Evolutionary conservation across 2,113 vertebrate genomes (phyloP), one percentile per base, ranked within the genome.

Genomic region (Hyperoodon ampullatus): DNA sequence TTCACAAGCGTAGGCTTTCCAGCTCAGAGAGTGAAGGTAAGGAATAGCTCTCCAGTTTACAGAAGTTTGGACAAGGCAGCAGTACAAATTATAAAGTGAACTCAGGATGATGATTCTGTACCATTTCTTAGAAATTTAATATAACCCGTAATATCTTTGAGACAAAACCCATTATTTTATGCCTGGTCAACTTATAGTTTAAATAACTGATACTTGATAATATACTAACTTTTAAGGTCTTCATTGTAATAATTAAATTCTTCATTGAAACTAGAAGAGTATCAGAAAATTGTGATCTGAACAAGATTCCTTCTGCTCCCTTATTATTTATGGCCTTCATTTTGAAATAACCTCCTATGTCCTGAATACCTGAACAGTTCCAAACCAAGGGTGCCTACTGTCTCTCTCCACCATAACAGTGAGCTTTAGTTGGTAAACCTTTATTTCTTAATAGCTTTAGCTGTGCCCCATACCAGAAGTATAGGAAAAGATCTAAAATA

Each of bases 1-100:
- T 98, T 58, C 99, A 99, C 24, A 99, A 99, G 33, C 99, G 99
- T 82, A 98, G 98, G 58, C 99, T 99, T 15, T 99, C 99, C 95
- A 99, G 99, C 89, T 99, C 99, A 42, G 99, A 99, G 75, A 99
- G 99, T 35, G 99, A 99, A 97, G 99, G 99, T 99, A 97, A 98
- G 96, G 66, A 39, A n/a, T 53, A 78, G 65, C 13, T 70, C 26
- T 72, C 13, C 13, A 2, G 0, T 30, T 63, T 85, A 63, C n/a
- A 68, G 66, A 83, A 86, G 58, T 72, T 94, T 47, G 3, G 28
- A 53, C 42, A 39, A 70, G 65, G 24, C 10, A 75, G 33, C 66
- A 39, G 53, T 16, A 65, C 44, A 80, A 19, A 8, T 35, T 94
- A 30, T 30, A 42, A 81, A 81, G 42, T 11, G 19, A 85, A 44